Evolutionary conservation across 2,888 invertebrate species (phyloP).

Genomic region (Eristalinus sepulchralis): DNA sequence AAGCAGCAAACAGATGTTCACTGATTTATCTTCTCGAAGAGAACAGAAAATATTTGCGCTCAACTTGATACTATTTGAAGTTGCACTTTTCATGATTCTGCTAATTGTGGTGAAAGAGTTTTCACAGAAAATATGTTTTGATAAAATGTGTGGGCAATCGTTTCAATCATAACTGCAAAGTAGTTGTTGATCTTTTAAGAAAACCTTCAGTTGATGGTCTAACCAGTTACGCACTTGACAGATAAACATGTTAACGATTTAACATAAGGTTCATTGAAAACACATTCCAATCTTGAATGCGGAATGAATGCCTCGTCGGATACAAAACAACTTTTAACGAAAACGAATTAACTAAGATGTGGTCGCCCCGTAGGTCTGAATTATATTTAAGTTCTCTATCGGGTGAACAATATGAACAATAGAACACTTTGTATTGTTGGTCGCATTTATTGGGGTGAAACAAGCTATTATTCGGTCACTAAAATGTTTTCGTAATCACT

Average conservation of each 20-base stretch:
- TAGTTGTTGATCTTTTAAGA: neutral
- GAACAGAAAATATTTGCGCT: neutral
- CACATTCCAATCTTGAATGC: neutral
- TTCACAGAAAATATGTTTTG: neutral
- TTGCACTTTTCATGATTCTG: neutral
- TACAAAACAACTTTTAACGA: neutral
- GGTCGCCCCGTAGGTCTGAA: no score
- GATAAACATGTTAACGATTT: neutral
- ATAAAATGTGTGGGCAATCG: neutral
- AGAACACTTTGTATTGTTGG: no score
- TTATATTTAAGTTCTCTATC: no score
- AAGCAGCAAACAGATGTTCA: neutral
- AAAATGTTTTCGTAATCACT: no score
- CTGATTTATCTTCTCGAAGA: neutral
- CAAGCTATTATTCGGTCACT: no score
- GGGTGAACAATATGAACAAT: no score
- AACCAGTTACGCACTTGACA: neutral
- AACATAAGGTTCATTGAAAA: neutral
- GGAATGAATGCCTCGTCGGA: neutral
- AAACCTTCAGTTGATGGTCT: neutral
- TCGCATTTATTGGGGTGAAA: no score
- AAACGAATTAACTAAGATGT: no score
- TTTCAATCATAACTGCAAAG: neutral
- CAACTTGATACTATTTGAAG: neutral
- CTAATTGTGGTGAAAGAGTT: neutral